phyloP scores from a whole-genome alignment of 2,113 vertebrate species.

The Phrynosoma platyrhinos region DNA sequence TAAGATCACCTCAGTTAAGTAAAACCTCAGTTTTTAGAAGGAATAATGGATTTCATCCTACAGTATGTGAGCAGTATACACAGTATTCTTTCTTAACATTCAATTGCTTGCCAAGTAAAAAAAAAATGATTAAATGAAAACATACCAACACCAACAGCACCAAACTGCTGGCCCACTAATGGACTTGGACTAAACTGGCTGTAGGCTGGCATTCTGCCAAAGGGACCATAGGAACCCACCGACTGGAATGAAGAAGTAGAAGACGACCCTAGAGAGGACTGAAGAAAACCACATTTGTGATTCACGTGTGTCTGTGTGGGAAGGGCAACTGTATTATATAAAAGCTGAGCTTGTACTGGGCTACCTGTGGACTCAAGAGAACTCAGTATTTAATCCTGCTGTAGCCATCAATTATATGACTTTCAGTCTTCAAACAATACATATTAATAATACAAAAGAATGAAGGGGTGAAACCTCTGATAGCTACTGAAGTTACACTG shows the following conservation, averaged over 20 bases:
- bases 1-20: no score
- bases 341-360: no score
- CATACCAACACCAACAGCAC: conserved; percentile 87
- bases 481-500: no score
- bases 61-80: background rate
- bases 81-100: background rate
- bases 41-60: background rate
- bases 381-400: no score
- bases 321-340: no score
- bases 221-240: conserved; percentile 88
- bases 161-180: conserved; percentile 87
- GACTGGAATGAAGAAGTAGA: conserved; percentile 88
- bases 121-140: conserved; percentile 9
- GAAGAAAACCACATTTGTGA: conserved; percentile 50
- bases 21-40: background rate
- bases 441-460: no score
- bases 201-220: conserved; percentile 89
- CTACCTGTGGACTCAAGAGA: no score
- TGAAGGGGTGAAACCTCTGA: no score
- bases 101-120: background rate
- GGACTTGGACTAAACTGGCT: conserved; percentile 89
- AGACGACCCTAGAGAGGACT: conserved; percentile 92
- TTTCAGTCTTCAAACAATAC: no score
- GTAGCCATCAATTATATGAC: no score
- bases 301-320: no score